A percentile compares a stretch with the other conserved stretches of the same genome.
phyloP scores from a whole-genome alignment of 2,888 invertebrate species.

The Peribatodes rhomboidaria region DNA sequence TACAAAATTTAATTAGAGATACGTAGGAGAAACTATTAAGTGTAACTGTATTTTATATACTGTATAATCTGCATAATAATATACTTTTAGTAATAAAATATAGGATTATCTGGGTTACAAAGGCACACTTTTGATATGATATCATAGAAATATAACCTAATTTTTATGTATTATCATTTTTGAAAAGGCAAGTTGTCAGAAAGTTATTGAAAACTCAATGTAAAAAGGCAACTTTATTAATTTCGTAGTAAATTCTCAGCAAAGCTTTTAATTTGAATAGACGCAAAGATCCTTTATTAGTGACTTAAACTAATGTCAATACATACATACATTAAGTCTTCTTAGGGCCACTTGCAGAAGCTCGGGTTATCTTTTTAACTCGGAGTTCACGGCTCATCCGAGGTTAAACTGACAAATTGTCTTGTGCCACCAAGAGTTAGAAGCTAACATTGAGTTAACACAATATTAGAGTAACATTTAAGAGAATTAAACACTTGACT shows the following conservation, averaged over 20 bases:
- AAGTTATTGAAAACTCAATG: background rate
- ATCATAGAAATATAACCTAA: background rate
- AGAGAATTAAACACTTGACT: too few relatives aligned
- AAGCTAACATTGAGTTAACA: too few relatives aligned
- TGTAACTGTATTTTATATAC: background rate
- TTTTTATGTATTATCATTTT: background rate
- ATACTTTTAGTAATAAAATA: background rate
- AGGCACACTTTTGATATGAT: slow-evolving; percentile 24
- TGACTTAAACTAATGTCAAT: too few relatives aligned
- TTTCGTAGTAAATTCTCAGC: background rate
- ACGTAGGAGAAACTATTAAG: background rate
- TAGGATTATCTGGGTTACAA: background rate
- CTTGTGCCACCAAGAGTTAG: too few relatives aligned
- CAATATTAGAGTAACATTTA: too few relatives aligned
- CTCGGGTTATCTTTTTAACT: too few relatives aligned
- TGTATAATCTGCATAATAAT: background rate
- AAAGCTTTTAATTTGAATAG: too few relatives aligned
- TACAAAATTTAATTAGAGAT: slow-evolving; percentile 31
- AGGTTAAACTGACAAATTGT: too few relatives aligned
- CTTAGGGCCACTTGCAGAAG: too few relatives aligned
- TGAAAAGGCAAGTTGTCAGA: background rate
- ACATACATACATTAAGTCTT: too few relatives aligned
- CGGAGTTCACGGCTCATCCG: too few relatives aligned
- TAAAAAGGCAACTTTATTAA: background rate
- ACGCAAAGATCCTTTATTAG: too few relatives aligned